Conservation (phyloP, 2,113 vertebrate genomes). For the Penelope pileata region DNA sequence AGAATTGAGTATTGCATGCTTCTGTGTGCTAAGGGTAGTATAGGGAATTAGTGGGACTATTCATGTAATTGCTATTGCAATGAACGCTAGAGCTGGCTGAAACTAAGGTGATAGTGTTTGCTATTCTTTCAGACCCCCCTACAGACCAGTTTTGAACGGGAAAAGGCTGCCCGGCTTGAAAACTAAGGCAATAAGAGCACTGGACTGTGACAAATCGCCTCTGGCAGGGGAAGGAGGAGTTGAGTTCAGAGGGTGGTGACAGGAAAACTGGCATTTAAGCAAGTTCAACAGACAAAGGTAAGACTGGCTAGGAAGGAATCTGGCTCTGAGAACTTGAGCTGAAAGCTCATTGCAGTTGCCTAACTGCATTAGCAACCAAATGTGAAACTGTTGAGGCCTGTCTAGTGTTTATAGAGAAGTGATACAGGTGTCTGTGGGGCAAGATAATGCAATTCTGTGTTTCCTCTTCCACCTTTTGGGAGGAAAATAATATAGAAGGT, state of each 20-base stretch:
- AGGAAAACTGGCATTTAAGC: neutral
- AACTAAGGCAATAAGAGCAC: neutral
- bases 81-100: slow-evolving; percentile 1
- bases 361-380: neutral
- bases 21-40: neutral
- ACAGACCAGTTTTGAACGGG: neutral
- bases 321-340: neutral
- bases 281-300: neutral
- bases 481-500: neutral
- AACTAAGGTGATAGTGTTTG: neutral
- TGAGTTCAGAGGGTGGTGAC: neutral
- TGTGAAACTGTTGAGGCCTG: neutral
- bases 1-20: neutral
- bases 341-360: neutral
- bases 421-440: neutral
- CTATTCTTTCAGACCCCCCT: neutral
- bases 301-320: neutral
- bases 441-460: neutral
- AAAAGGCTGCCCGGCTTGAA: neutral
- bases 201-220: slow-evolving; percentile 37
- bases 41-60: neutral
- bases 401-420: neutral
- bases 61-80: neutral
- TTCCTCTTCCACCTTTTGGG: neutral
- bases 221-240: neutral